Base-by-base conservation (phyloP, 2,113 vertebrate genomes). In the Oreochromis niloticus region DNA sequence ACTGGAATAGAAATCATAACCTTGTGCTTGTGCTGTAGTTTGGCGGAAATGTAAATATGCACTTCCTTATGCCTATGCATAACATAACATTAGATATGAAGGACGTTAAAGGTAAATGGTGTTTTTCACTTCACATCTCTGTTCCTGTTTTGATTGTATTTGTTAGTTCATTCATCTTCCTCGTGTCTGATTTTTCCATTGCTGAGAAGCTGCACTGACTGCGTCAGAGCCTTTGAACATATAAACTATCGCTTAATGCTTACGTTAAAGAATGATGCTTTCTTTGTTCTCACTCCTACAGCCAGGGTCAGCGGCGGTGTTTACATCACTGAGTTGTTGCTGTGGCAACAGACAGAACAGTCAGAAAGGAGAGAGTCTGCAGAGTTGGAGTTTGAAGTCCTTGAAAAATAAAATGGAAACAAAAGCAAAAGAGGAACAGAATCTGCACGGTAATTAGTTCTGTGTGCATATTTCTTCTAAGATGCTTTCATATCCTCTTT, bases 311-410 rank as follows among this genome's bases (percentile, higher is more conserved):
- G 83, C 5, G 1, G 4, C 34, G 0, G 56, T 95, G 93, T 96
- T 96, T 96, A 94, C 94, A 93, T 93, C 93, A 81, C 68, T 17
- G 75, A 36, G 39, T 12, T 27, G 93, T 95, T 92, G 89, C 91
- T 81, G 7, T 11, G 86, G 94, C 88, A 84, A 96, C 94, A 88
- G 92, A 92, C 88, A 46, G 82, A 90, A 6, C 81, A 39, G 80
- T 63, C 59, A 81, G 54, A 54, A 41, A 82, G 63, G 78, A 63
- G 83, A 59, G 50, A 79, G 89, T 59, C 30, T 82, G 83, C 80
- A 36, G 81, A 71, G 84, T 81, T 84, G 1, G 71, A 89, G 27
- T 57, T 32, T 55, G 88, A 91, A 88, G 85, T 85, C 85, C 30
- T 84, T 90, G 79, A 75, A 63, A 85, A 83, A 46, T 12, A 5